Percentiles rank a stretch among this genome's conserved stretches.
phyloP scores from a whole-genome alignment of 2,888 invertebrate species.

The Nineta flava region DNA sequence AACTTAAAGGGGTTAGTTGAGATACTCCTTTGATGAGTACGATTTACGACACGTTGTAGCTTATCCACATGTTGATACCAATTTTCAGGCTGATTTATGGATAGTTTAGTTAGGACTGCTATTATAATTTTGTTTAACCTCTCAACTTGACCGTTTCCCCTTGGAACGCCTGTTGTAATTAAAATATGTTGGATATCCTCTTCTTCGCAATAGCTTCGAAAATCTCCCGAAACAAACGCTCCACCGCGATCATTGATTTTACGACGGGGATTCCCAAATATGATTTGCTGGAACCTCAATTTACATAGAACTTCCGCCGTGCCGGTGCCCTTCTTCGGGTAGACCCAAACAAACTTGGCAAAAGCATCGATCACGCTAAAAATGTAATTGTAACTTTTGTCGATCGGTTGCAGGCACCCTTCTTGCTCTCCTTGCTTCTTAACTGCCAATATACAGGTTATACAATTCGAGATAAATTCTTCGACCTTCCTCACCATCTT shows the following conservation, averaged over 20 bases:
- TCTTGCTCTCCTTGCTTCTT: neutral
- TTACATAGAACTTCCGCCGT: neutral
- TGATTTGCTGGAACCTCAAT: neutral
- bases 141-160: constrained; percentile 2
- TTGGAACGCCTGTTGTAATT: neutral
- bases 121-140: neutral
- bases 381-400: constrained; percentile 20
- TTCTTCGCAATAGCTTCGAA: neutral
- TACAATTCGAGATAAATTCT: neutral
- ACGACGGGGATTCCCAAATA: neutral
- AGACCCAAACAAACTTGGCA: constrained; percentile 23
- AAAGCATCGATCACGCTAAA: constrained; percentile 21
- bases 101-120: constrained; percentile 6
- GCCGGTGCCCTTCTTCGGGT: constrained; percentile 18
- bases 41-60: constrained; percentile 2
- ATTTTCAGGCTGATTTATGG: neutral
- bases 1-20: constrained; percentile 5
- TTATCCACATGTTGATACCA: neutral
- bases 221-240: neutral
- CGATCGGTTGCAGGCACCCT: neutral
- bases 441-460: neutral
- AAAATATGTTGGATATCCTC: neutral
- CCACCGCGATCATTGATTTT: neutral
- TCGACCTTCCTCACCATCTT: neutral
- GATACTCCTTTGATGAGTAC: constrained; percentile 9